Conservation (phyloP, 2,797 vertebrate genomes). For the Chlorospingus flavigularis region DNA sequence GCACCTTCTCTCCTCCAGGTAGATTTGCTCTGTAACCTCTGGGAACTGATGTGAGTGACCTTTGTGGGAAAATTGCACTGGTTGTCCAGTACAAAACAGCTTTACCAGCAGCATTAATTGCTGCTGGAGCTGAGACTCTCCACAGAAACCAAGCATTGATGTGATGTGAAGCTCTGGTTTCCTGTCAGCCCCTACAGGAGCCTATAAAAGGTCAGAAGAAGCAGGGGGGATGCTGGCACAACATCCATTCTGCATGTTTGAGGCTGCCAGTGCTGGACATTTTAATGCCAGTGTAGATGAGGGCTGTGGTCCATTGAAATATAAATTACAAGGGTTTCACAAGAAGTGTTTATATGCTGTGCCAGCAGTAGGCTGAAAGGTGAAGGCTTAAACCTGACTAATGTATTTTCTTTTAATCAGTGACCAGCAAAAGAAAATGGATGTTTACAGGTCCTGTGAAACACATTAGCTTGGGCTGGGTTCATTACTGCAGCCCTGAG, state of each 20-base stretch:
- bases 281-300: background rate
- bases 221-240: background rate
- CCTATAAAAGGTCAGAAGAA: background rate
- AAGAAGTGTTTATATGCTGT: background rate
- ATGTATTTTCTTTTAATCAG: background rate
- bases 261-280: background rate
- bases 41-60: background rate
- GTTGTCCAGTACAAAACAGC: background rate
- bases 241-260: background rate
- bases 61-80: background rate
- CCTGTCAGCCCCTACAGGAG: background rate
- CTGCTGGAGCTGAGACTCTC: background rate
- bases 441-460: background rate
- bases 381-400: slow-evolving; percentile 16
- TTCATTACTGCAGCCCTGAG: background rate
- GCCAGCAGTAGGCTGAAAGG: background rate
- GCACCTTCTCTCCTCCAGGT: background rate
- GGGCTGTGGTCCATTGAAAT: background rate
- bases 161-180: background rate
- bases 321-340: background rate
- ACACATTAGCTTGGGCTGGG: background rate
- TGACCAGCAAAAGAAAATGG: background rate
- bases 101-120: background rate
- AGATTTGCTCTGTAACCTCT: background rate
- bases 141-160: rapidly evolving